phyloP scores from a whole-genome alignment of 2,797 vertebrate species.

The Lutra lutra region DNA sequence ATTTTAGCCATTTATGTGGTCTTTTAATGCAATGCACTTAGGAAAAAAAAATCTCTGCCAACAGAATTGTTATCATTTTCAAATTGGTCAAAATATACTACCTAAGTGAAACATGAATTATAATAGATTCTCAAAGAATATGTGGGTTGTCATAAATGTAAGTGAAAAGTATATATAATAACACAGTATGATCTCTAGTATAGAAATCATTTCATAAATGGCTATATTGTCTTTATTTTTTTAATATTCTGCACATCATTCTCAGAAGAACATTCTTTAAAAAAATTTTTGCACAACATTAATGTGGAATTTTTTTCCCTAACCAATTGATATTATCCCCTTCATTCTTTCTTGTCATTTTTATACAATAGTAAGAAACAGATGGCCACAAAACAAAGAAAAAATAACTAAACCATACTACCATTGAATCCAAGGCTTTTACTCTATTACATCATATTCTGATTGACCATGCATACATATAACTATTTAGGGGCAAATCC shows the following conservation, averaged over 20 bases:
- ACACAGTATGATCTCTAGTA: background rate
- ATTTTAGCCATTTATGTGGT: background rate
- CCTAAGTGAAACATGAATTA: background rate
- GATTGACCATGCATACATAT: background rate
- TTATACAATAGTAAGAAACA: slow-evolving; percentile 31
- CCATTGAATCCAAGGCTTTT: background rate
- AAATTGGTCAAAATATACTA: background rate
- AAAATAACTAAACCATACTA: slow-evolving; percentile 12
- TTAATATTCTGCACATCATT: background rate
- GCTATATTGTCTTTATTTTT: background rate
- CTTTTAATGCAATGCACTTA: background rate
- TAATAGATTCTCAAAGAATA: slow-evolving; percentile 23
- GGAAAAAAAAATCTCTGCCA: background rate
- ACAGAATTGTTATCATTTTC: background rate
- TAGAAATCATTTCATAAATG: background rate
- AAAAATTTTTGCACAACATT: background rate
- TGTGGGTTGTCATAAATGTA: background rate
- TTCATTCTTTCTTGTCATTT: slow-evolving; percentile 17
- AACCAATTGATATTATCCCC: background rate
- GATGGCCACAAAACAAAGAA: slow-evolving; percentile 38
- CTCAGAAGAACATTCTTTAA: background rate
- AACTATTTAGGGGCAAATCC: slow-evolving; percentile 32
- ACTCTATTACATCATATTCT: background rate
- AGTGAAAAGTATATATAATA: background rate
- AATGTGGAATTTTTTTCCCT: background rate